phyloP scores from a whole-genome alignment of 2,888 invertebrate genomes.

The Cosmia trapezina region DNA sequence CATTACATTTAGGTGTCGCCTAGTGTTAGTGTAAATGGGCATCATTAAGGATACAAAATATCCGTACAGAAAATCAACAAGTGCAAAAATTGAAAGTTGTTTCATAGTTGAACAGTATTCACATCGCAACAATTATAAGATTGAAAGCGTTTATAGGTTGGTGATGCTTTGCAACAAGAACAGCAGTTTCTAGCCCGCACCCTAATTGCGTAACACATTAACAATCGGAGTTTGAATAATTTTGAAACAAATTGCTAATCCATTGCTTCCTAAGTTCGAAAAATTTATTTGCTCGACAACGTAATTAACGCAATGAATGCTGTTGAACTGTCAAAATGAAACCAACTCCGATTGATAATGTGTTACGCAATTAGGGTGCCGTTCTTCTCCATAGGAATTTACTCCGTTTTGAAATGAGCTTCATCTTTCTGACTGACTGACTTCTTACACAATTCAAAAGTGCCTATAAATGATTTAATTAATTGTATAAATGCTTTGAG shows the following conservation, averaged over 20 bases:
- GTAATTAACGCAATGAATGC: too few relatives aligned
- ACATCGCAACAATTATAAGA: background rate
- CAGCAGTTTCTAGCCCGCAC: background rate
- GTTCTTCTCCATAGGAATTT: background rate
- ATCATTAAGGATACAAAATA: background rate
- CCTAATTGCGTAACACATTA: too few relatives aligned
- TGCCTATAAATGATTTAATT: background rate
- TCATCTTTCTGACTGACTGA: background rate
- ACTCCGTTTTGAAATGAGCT: background rate
- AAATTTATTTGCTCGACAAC: too few relatives aligned
- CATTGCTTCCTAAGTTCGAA: too few relatives aligned
- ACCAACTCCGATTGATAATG: too few relatives aligned
- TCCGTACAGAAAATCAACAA: background rate
- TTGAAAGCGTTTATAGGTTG: background rate
- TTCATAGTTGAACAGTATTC: background rate
- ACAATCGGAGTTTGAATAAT: too few relatives aligned
- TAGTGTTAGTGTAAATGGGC: background rate
- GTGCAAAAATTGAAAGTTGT: background rate
- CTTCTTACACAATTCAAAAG: background rate
- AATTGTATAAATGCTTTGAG: background rate
- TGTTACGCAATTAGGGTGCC: too few relatives aligned
- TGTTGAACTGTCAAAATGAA: too few relatives aligned
- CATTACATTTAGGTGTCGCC: background rate
- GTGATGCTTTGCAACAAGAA: background rate
- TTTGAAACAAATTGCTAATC: too few relatives aligned